These are phyloP conservation scores for Pocillopora meandrina DNA, from an alignment of 92 coral and sea anemone genomes.

Conservation along the genomic window DNA sequence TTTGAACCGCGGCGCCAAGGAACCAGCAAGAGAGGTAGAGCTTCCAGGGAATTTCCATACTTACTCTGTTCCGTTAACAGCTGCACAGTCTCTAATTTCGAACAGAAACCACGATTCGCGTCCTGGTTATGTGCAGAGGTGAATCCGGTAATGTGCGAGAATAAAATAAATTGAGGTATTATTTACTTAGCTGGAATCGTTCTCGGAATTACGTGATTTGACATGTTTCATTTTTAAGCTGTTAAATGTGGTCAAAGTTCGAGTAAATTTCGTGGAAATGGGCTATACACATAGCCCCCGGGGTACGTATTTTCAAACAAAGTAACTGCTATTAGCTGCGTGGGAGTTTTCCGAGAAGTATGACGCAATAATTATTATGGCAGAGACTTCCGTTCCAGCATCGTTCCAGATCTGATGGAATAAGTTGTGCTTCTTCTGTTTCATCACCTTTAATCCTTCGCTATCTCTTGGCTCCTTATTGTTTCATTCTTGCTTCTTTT, in stretches of 20 bases:
- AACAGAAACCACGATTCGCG: too few species aligned
- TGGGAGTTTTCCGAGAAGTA: too few species aligned
- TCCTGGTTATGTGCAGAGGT: too few species aligned
- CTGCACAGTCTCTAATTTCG: neutral
- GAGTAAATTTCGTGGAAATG: too few species aligned
- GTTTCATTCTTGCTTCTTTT: too few species aligned
- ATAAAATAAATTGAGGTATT: neutral
- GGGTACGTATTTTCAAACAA: too few species aligned
- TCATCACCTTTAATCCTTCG: neutral
- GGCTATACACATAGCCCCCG: too few species aligned
- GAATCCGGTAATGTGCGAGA: too few species aligned
- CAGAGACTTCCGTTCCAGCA: neutral
- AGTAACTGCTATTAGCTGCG: too few species aligned
- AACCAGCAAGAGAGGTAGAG: constrained; percentile 88
- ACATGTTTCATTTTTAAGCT: too few species aligned
- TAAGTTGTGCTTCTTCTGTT: neutral
- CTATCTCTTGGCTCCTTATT: too few species aligned
- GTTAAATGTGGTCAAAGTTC: too few species aligned
- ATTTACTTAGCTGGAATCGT: neutral
- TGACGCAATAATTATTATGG: neutral
- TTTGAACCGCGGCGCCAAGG: constrained; percentile 91
- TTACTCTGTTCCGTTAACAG: neutral
- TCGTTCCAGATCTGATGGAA: neutral
- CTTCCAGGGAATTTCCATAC: constrained; percentile 69
- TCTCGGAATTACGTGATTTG: neutral